phyloP scores from a whole-genome alignment of 2,113 vertebrate species.

The Barbus barbus region DNA sequence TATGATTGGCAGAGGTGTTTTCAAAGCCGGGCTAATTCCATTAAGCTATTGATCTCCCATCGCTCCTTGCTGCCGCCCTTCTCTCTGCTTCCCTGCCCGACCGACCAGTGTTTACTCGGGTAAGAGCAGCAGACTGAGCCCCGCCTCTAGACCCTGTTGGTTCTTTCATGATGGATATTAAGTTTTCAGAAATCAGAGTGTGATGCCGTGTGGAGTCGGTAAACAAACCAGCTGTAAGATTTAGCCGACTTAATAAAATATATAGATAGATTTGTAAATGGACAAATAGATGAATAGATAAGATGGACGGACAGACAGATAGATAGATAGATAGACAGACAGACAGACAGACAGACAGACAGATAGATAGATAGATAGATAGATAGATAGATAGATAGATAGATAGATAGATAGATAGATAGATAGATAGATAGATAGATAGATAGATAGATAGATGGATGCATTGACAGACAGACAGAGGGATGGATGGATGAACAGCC shows the following conservation, averaged over 20 bases:
- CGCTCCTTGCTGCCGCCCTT: conserved; percentile 56
- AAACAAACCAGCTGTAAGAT: conserved; percentile 60
- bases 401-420: not conserved
- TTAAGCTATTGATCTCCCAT: conserved; percentile 78
- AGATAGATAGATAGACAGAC: not conserved
- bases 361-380: not conserved
- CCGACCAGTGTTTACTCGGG: conserved; percentile 67
- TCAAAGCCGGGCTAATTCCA: conserved; percentile 81
- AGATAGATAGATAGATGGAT: not conserved
- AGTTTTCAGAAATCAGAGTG: conserved; percentile 59
- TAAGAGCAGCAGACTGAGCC: conserved; percentile 51
- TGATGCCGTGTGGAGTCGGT: conserved; percentile 49
- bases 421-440: conserved; percentile 8
- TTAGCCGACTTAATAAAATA: conserved; percentile 20
- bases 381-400: conserved; percentile 1
- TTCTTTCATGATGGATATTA: conserved; percentile 57
- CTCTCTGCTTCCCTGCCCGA: conserved; percentile 41
- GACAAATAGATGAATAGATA: not conserved
- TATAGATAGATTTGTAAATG: not conserved
- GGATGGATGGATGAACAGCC: conserved; percentile 7
- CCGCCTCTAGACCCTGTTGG: not conserved
- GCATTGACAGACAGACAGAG: not conserved
- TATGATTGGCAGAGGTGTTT: conserved; percentile 79
- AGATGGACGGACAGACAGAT: not conserved
- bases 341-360: not conserved